Evolutionary conservation across 2,113 vertebrate species (phyloP).

Genomic region (Redunca redunca): DNA sequence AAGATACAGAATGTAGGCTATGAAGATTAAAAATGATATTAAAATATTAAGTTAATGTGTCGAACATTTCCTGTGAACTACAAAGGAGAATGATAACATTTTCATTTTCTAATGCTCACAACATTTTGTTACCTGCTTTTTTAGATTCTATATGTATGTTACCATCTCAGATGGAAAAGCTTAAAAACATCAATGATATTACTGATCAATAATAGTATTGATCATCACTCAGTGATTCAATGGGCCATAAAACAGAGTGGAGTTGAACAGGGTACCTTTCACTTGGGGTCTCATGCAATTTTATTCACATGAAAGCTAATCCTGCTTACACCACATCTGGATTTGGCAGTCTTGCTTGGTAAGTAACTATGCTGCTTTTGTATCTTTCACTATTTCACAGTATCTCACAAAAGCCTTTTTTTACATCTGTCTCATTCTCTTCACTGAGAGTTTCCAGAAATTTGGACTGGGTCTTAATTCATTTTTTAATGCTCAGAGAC

Average conservation of each 20-base stretch:
- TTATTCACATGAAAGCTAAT: background rate
- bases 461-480: background rate
- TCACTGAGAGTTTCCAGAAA: background rate
- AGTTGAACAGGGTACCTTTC: fast-evolving
- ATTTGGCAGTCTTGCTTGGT: background rate
- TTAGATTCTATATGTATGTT: background rate
- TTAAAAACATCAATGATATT: background rate
- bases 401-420: background rate
- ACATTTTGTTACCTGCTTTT: background rate
- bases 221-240: background rate
- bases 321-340: too few relatives aligned
- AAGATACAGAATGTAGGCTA: background rate
- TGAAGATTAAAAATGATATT: background rate
- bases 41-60: background rate
- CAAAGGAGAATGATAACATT: background rate
- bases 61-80: background rate
- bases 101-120: background rate
- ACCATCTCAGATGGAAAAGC: background rate
- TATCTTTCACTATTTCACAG: background rate
- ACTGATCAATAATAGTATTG: background rate
- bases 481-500: background rate
- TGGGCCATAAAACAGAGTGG: background rate
- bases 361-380: background rate
- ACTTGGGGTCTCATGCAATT: fast-evolving
- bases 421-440: background rate